Percentiles rank a stretch among this genome's conserved stretches.
Evolutionary conservation across 2,888 invertebrate genomes (phyloP).

Genomic region (Callosobruchus maculatus): DNA sequence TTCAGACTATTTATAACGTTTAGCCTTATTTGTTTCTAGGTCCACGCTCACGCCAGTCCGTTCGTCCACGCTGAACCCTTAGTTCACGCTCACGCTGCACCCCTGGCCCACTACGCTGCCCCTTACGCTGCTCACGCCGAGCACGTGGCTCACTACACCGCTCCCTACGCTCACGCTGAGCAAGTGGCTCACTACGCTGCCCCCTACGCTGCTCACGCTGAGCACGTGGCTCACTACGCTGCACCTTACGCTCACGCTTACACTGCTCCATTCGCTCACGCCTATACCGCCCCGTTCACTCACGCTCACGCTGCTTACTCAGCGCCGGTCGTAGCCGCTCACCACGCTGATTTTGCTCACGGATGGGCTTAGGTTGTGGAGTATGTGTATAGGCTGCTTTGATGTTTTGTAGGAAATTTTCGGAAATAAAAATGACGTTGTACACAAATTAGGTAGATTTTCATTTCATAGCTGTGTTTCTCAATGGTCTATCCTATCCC

Average conservation of each 20-base stretch:
- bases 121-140: constrained; percentile 1
- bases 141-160: constrained; percentile 18
- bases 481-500: no score
- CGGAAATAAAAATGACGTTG: background rate
- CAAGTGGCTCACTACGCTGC: constrained; percentile 10
- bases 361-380: background rate
- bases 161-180: constrained; percentile 5
- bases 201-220: constrained; percentile 15
- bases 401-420: background rate
- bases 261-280: constrained; percentile 15
- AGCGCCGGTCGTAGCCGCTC: constrained; percentile 16
- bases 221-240: constrained; percentile 8
- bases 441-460: background rate
- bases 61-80: background rate
- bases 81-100: background rate
- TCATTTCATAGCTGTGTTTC: no score
- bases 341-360: background rate
- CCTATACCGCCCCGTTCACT: constrained; percentile 13
- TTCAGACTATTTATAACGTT: no score
- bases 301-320: constrained; percentile 18
- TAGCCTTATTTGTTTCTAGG: background rate
- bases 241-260: constrained; percentile 15
- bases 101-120: constrained; percentile 18
- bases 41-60: background rate
- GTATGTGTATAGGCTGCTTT: background rate